Evolutionary conservation across 1,140 invertebrate genomes (phyloP).

Genomic region (Drosophila sp.): DNA sequence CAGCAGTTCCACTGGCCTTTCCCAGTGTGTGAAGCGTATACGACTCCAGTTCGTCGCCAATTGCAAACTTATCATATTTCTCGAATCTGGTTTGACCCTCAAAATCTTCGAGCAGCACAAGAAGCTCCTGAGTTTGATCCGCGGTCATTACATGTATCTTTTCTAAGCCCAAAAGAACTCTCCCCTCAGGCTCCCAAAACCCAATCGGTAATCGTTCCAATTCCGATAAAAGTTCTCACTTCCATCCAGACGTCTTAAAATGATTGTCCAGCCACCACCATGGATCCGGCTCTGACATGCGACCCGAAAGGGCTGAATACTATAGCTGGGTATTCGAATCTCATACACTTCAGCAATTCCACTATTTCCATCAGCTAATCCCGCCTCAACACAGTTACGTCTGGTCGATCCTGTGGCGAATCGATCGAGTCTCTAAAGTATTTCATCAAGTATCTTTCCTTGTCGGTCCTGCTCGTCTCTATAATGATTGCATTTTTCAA

Average conservation of each 20-base stretch:
- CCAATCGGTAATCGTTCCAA: neutral
- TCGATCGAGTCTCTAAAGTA: no score
- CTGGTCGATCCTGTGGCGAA: no score
- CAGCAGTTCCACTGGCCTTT: neutral
- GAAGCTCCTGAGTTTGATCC: neutral
- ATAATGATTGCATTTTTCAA: no score
- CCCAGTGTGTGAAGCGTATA: neutral
- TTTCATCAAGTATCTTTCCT: no score
- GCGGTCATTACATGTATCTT: constrained; percentile 1
- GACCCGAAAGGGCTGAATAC: neutral
- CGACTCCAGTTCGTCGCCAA: neutral
- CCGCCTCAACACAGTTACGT: neutral
- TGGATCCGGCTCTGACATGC: neutral
- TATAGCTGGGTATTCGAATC: neutral
- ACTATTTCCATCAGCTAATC: neutral
- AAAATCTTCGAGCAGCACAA: neutral
- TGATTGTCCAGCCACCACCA: constrained; percentile 1
- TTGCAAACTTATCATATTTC: neutral
- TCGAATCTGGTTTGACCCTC: neutral
- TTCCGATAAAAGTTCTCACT: neutral
- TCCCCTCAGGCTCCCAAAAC: neutral
- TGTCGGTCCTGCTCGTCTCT: no score
- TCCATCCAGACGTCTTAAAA: neutral
- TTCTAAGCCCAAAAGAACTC: constrained; percentile 7
- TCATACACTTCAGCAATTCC: constrained; percentile 2